phyloP scores from a whole-genome alignment of 30 jellyfish, hydroid and myxozoan genomes.

The Turritopsis dohrnii region DNA sequence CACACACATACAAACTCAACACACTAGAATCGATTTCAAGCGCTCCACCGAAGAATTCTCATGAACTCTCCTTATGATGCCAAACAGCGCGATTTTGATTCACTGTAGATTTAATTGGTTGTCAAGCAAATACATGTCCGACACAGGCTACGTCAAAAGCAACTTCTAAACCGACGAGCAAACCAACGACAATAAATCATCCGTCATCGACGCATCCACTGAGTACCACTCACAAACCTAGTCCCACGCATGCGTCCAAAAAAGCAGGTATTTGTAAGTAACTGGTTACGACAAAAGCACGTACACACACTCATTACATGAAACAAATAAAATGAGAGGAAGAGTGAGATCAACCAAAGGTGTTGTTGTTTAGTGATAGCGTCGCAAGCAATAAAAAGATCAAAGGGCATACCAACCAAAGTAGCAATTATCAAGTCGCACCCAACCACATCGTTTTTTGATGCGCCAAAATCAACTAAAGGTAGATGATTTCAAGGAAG shows the following conservation, averaged over 20 bases:
- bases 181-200: background rate
- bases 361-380: background rate
- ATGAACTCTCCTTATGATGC: background rate
- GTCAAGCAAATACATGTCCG: background rate
- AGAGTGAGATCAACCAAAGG: background rate
- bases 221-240: background rate
- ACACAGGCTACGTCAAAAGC: background rate
- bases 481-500: background rate
- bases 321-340: background rate
- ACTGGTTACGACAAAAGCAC: background rate
- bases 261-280: background rate
- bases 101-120: background rate
- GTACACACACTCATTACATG: background rate
- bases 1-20: background rate
- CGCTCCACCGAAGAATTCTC: background rate
- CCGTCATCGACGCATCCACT: background rate
- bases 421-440: background rate
- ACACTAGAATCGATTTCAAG: background rate
- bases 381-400: conserved; percentile 11
- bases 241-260: background rate
- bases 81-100: background rate
- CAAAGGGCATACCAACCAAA: background rate
- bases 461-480: background rate
- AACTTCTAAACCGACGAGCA: background rate
- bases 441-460: background rate